Conservation (phyloP, 2,797 vertebrate genomes). For the Alfaro cultratus region DNA sequence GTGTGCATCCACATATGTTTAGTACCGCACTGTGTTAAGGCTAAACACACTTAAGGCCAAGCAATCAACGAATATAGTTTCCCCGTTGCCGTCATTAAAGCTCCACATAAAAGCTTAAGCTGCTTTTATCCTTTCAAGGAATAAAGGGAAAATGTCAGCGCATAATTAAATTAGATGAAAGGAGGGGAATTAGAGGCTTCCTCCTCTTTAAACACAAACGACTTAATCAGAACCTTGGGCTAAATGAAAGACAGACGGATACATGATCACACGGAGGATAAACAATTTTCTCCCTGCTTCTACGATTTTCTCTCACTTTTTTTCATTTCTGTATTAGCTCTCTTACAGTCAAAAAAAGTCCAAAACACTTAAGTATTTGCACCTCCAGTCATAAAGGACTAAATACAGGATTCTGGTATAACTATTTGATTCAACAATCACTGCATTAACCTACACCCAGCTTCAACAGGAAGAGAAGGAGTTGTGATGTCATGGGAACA, state of each 20-base stretch:
- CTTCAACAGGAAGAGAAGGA: background rate
- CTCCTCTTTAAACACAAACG: conserved; percentile 77
- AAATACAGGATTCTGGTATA: background rate
- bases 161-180: conserved; percentile 83
- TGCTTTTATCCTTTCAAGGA: conserved; percentile 77
- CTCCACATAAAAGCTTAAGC: conserved; percentile 78
- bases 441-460: background rate
- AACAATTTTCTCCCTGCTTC: conserved; percentile 61
- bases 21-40: conserved; percentile 41
- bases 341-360: conserved; percentile 6
- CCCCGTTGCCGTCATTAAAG: conserved; percentile 72
- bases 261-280: conserved; percentile 72
- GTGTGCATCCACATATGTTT: conserved; percentile 22
- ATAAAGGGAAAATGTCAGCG: conserved; percentile 74
- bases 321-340: conserved; percentile 46
- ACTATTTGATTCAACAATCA: background rate
- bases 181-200: conserved; percentile 76
- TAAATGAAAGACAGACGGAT: conserved; percentile 71
- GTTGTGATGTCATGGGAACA: background rate
- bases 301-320: conserved; percentile 47
- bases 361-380: background rate
- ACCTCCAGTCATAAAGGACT: background rate
- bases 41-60: conserved; percentile 74
- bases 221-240: conserved; percentile 78
- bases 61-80: conserved; percentile 74